Conservation (phyloP, 1,140 invertebrate species). For the Ceratoteleas bidentatus region DNA sequence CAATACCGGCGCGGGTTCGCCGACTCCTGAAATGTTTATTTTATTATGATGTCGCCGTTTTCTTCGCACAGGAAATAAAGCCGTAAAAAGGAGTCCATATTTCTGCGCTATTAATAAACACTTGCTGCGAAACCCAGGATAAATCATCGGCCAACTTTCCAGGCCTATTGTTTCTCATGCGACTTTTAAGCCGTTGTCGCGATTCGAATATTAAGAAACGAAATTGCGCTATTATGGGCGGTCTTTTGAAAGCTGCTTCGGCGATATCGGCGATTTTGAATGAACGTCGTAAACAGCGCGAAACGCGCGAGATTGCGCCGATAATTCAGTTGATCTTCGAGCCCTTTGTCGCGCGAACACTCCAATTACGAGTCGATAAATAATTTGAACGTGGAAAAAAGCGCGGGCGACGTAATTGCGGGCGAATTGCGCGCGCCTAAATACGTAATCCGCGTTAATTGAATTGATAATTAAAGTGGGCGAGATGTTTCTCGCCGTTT, state of each 20-base stretch:
- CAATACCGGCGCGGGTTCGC: constrained; percentile 31
- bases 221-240: no score
- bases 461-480: constrained; percentile 29
- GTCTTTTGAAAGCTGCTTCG: no score
- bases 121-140: constrained; percentile 4
- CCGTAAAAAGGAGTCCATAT: constrained; percentile 24
- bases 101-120: constrained; percentile 38
- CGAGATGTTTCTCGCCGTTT: constrained; percentile 11
- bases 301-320: no score
- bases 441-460: constrained; percentile 32
- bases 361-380: neutral
- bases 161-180: no score
- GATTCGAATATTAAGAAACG: no score
- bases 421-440: neutral
- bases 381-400: neutral
- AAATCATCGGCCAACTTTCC: constrained; percentile 1
- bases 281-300: no score
- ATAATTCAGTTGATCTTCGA: no score
- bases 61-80: constrained; percentile 21
- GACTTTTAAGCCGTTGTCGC: no score
- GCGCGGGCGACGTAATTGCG: neutral
- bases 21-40: constrained; percentile 34
- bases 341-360: no score
- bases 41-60: constrained; percentile 30
- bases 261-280: no score